Base-by-base conservation (phyloP, 2,113 vertebrate genomes). In the Misgurnus anguillicaudatus region DNA sequence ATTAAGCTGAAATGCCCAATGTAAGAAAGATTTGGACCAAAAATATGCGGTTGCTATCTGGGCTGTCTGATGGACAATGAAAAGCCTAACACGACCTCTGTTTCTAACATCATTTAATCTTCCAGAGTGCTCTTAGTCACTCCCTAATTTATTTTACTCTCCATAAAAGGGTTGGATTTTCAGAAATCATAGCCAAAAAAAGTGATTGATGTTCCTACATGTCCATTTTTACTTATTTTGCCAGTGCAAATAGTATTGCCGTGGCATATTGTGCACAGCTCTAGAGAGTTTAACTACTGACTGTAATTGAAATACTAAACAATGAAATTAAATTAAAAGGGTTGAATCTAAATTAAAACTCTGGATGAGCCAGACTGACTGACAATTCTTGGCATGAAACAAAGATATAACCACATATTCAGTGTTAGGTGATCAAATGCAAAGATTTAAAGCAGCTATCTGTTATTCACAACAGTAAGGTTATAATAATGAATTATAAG, bases 111-210 rank as follows among this genome's bases (percentile, higher is more conserved):
- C 42, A 73, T 80, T 82, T 84, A 82, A 87, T 88, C 82, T 83
- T 76, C 39, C 74, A 74, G 83, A 88, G 86, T 86, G 85, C 71
- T 80, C 58, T 31, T 73, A 78, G 84, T 66, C 75, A 41, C 63
- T 78, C 48, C 53, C 47, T 66, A 64, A 68, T 74, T 79, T 71
- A 81, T 67, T 84, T 81, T 36, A 42, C 42, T 36, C 77, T 75
- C 62, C 64, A 67, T 76, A 42, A 55, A 69, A 61, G 45, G 24
- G 51, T 14, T 31, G 31, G 60, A 47, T 42, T 58, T 67, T 65
- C 60, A 47, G 60, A 73, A 51, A 45, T 85, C 71, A 80, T 48
- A 80, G 78, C 80, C 84, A 80, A 82, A 89, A 84, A 66, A 0
- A 31, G 14, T 45, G 42, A 62, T 16, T 51, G 42, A 47, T 67